Conservation (phyloP, 30 jellyfish, hydroid and myxozoan genomes). For the Cassiopea xamachana region DNA sequence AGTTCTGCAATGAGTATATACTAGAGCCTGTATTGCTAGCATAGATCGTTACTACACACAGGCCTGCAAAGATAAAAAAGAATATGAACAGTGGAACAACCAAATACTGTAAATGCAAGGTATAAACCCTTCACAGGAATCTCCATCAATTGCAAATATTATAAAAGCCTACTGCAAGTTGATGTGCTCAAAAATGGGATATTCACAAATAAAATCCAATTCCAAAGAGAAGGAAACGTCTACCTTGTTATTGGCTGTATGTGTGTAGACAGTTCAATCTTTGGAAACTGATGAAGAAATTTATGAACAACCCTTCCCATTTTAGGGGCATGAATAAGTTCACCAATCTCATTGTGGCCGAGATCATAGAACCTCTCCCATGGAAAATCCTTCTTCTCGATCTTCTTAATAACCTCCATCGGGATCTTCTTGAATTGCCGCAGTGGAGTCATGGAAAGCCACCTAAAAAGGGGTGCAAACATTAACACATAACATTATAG, state of each 20-base stretch:
- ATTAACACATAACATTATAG: too few relatives aligned
- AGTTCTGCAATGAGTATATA: too few relatives aligned
- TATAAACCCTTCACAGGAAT: too few relatives aligned
- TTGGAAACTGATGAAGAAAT: constrained; percentile 98
- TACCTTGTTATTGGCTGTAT: constrained; percentile 97
- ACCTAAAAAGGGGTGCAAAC: constrained; percentile 27
- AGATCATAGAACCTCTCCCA: constrained; percentile 98
- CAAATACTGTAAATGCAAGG: too few relatives aligned
- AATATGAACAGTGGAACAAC: too few relatives aligned
- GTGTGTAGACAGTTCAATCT: constrained; percentile 95
- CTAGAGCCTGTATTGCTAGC: too few relatives aligned
- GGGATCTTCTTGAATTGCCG: constrained; percentile 99
- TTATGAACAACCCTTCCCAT: constrained; percentile 99
- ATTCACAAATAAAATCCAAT: background rate
- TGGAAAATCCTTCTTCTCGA: constrained; percentile 98
- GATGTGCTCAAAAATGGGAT: background rate
- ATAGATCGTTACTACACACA: too few relatives aligned
- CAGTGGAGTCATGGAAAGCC: constrained; percentile 99
- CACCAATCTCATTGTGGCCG: constrained; percentile 98
- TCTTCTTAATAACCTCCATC: constrained; percentile 89
- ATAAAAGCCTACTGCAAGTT: background rate
- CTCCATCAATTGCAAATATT: too few relatives aligned
- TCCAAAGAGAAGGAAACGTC: background rate
- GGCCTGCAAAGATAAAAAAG: too few relatives aligned
- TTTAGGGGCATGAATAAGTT: constrained; percentile 98